Base-by-base conservation (phyloP, 1,140 invertebrate species). In the Coenobita brevimanus region DNA sequence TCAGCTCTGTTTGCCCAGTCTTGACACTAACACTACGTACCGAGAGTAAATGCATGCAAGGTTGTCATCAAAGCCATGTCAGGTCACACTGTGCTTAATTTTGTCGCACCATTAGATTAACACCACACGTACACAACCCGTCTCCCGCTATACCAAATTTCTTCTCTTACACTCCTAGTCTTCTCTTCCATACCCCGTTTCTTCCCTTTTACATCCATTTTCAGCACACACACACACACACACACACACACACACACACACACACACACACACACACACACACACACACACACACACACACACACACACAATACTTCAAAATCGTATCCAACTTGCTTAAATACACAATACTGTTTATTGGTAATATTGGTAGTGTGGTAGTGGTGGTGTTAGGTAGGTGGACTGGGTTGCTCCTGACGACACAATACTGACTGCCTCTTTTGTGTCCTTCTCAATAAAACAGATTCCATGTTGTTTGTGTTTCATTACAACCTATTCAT, bases 391-490 rank as follows among this genome's bases (percentile, higher is more conserved):
- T 24, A 30, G 54, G 57, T 33, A 33, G 71, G 62, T 41, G 46
- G 41, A 33, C 38, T 33, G 46, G 82, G 82, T 43, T 60, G 69
- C 54, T 38, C n/a, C 21, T 36, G 24, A 38, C 38, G 75, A 62
- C 24, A 38, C 75, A 80, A 50, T 60, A 69, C 57, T 41, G 62
- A 79, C 84, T 79, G 75, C 84, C 75, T 67, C 84, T 67, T n/a
- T 80, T 86, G 84, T 79, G 75, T 86, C 84, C 84, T 86, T 86
- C 83, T 86, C 84, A 79, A 86, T 86, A 86, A 86, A 86, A 86
- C 84, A 64, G 84, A 79, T 86, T 86, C 84, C 84, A 86, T 86
- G 84, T 86, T 86, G 36, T 43, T 30, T 13, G 75, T 50, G 21
- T 86, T 86, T 80, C 27, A 17, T 54, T 79, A n/a, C n/a, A n/a